phyloP scores from a whole-genome alignment of 1,140 invertebrate genomes.

The Bradysia coprophila region DNA sequence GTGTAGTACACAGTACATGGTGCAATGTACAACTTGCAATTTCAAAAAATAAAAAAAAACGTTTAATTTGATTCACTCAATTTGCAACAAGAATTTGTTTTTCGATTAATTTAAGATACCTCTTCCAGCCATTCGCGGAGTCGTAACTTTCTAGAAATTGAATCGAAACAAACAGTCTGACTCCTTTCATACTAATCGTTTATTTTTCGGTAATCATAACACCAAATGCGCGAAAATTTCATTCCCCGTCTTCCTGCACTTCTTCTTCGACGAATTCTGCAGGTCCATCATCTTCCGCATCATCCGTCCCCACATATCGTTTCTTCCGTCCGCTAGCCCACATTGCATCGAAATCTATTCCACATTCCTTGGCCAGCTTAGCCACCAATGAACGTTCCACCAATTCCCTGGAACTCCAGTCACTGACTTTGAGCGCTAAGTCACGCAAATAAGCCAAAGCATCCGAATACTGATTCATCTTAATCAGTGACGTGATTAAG shows the following conservation, averaged over 20 bases:
- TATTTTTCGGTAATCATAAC: too few relatives aligned
- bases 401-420: constrained; percentile 17
- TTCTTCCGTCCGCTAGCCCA: constrained; percentile 16
- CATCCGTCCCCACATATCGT: constrained; percentile 1
- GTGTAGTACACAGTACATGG: too few relatives aligned
- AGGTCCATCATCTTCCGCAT: constrained; percentile 10
- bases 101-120: too few relatives aligned
- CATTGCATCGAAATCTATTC: constrained; percentile 18
- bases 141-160: too few relatives aligned
- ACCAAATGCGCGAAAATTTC: not conserved
- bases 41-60: too few relatives aligned
- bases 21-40: too few relatives aligned
- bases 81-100: too few relatives aligned
- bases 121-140: too few relatives aligned
- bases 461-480: constrained; percentile 16
- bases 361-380: constrained; percentile 18
- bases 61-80: too few relatives aligned
- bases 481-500: constrained; percentile 14
- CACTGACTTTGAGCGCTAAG: constrained; percentile 14
- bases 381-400: constrained; percentile 15
- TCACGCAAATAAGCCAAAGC: constrained; percentile 17
- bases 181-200: too few relatives aligned
- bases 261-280: constrained; percentile 13
- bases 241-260: constrained; percentile 18
- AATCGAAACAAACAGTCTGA: too few relatives aligned